phyloP scores from a whole-genome alignment of 2,113 vertebrate species.

The Chaetodon trifascialis region DNA sequence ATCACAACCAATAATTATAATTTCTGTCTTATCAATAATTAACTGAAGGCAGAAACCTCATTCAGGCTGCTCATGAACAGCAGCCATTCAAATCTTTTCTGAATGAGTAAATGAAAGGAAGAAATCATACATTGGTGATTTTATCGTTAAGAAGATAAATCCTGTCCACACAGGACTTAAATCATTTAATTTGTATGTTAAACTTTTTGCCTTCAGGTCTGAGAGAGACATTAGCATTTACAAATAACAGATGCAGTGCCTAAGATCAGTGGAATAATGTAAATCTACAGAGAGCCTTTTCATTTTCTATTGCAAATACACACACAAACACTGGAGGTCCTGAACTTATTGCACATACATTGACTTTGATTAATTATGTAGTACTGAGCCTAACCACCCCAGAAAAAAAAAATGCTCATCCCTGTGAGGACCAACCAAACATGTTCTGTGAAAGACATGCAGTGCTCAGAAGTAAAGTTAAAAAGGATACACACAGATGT shows the following conservation, averaged over 20 bases:
- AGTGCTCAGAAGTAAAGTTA: conserved; percentile 27
- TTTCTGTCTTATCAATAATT: conserved; percentile 19
- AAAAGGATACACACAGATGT: conserved; percentile 37
- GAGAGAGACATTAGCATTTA: conserved; percentile 17
- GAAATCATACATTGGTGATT: conserved; percentile 16
- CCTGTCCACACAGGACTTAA: conserved; percentile 1
- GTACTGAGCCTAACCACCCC: conserved; percentile 2
- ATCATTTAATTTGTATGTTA: conserved; percentile 3
- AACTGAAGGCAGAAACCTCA: conserved; percentile 13
- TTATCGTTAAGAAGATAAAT: conserved; percentile 27
- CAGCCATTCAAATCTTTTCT: conserved; percentile 6
- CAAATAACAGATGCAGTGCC: conserved; percentile 41
- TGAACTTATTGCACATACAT: not conserved
- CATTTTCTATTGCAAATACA: conserved; percentile 27
- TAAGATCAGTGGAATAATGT: conserved; percentile 35
- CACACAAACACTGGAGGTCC: conserved; percentile 18
- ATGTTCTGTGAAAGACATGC: not conserved
- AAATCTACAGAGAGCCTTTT: conserved; percentile 25
- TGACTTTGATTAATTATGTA: conserved; percentile 34
- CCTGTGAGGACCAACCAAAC: not conserved
- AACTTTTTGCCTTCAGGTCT: conserved; percentile 8
- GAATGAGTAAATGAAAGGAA: conserved; percentile 8
- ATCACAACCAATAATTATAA: not conserved
- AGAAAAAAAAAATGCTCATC: conserved; percentile 3
- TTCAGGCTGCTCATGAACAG: not conserved